These are phyloP conservation scores for Argynnis bischoffii DNA, from an alignment of 2,888 invertebrate genomes.

Conservation along the genomic window DNA sequence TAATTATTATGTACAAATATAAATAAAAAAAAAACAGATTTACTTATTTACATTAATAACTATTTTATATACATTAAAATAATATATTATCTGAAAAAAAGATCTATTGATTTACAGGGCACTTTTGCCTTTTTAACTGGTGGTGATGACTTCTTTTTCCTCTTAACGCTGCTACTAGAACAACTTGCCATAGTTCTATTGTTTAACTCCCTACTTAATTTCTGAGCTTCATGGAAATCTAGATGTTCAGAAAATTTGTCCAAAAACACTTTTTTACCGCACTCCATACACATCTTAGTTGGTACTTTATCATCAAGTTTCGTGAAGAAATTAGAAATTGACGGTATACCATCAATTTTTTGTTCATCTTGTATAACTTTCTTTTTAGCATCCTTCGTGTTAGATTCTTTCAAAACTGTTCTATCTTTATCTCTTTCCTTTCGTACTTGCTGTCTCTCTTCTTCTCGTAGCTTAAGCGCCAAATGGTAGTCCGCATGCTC, in stretches of 20 bases:
- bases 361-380: slow-evolving; percentile 36
- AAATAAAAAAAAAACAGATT: neutral
- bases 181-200: slow-evolving; percentile 47
- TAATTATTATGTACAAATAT: too few relatives aligned
- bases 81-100: slow-evolving; percentile 62
- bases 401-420: slow-evolving; percentile 43
- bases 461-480: slow-evolving; percentile 85
- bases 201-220: slow-evolving; percentile 86
- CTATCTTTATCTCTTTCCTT: slow-evolving; percentile 44
- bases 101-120: slow-evolving; percentile 67
- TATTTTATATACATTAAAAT: slow-evolving; percentile 8
- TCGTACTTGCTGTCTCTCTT: slow-evolving; percentile 68
- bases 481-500: slow-evolving; percentile 90
- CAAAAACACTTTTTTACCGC: slow-evolving; percentile 83
- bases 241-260: slow-evolving; percentile 87
- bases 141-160: slow-evolving; percentile 64
- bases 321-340: slow-evolving; percentile 70
- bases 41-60: slow-evolving; percentile 3
- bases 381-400: slow-evolving; percentile 42
- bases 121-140: slow-evolving; percentile 66
- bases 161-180: slow-evolving; percentile 51
- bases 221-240: slow-evolving; percentile 93
- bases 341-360: slow-evolving; percentile 51
- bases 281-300: slow-evolving; percentile 85
- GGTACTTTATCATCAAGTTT: slow-evolving; percentile 64